A percentile compares a stretch with the other conserved stretches of the same genome.
phyloP scores from a whole-genome alignment of 2,113 vertebrate genomes.

The Murina feae region DNA sequence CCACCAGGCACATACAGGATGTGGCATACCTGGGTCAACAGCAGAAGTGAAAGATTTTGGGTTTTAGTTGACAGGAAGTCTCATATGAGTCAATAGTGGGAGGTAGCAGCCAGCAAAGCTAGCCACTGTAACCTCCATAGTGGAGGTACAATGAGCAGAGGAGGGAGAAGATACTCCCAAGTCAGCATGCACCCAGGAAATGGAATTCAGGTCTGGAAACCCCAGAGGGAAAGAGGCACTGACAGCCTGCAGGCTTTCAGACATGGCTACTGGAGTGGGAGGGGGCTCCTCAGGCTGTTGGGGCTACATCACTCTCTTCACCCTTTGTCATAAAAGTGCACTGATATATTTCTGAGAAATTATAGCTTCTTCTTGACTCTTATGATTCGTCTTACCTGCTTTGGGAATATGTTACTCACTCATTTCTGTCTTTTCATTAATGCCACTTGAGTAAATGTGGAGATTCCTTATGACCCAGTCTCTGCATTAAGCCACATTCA shows the following conservation, averaged over 20 bases:
- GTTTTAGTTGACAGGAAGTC: slow-evolving; percentile 61
- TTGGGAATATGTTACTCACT: not conserved
- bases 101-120: not conserved
- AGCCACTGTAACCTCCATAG: not conserved
- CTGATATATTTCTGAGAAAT: not conserved
- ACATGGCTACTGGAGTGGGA: not conserved
- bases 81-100: slow-evolving; percentile 42
- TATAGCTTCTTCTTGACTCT: not conserved
- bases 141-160: not conserved
- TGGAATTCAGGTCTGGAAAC: not conserved
- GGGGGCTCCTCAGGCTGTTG: too few species aligned
- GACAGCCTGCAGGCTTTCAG: not conserved
- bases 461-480: not conserved
- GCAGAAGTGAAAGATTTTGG: slow-evolving; percentile 39
- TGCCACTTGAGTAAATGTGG: not conserved
- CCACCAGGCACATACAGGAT: slow-evolving; percentile 55
- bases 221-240: not conserved
- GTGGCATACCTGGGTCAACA: slow-evolving; percentile 45
- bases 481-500: not conserved
- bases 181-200: not conserved
- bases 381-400: not conserved
- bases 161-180: not conserved
- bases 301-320: fast-evolving
- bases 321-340: not conserved
- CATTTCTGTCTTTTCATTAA: not conserved